These are phyloP conservation scores for Leucoma salicis DNA, from an alignment of 2,888 invertebrate genomes.

Conservation along the genomic window DNA sequence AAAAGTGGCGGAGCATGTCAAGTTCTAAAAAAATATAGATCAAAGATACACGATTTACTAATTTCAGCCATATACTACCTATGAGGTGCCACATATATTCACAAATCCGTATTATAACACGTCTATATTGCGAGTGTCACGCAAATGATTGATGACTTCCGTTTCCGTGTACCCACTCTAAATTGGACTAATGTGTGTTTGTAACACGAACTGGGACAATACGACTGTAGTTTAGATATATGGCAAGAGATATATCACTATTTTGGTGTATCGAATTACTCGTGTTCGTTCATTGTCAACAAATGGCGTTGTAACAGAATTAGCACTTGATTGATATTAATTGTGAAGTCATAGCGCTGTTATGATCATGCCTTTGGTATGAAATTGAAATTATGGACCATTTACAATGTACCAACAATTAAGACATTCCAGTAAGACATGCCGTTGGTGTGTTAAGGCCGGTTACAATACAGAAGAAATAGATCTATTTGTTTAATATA, in stretches of 20 bases:
- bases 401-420: conserved; percentile 2
- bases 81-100: conserved; percentile 17
- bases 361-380: conserved; percentile 6
- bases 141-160: conserved; percentile 57
- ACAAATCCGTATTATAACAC: conserved; percentile 31
- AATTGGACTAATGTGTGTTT: conserved; percentile 51
- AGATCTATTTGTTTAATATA: too few relatives aligned
- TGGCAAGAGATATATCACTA: conserved; percentile 8
- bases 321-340: conserved; percentile 14
- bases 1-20: too few relatives aligned
- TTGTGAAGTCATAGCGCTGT: conserved; percentile 4
- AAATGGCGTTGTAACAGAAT: conserved; percentile 11
- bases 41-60: too few relatives aligned
- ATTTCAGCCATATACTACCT: conserved; percentile 14
- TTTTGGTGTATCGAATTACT: conserved; percentile 11
- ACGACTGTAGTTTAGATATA: conserved; percentile 19
- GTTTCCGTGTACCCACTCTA: conserved; percentile 45
- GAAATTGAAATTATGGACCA: conserved; percentile 4
- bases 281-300: conserved; percentile 8
- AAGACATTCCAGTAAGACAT: not conserved
- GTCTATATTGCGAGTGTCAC: conserved; percentile 51
- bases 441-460: not conserved
- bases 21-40: too few relatives aligned
- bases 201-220: conserved; percentile 35
- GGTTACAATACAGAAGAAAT: too few relatives aligned